Conservation (phyloP, 2,113 vertebrate genomes). For the Bos taurus region DNA sequence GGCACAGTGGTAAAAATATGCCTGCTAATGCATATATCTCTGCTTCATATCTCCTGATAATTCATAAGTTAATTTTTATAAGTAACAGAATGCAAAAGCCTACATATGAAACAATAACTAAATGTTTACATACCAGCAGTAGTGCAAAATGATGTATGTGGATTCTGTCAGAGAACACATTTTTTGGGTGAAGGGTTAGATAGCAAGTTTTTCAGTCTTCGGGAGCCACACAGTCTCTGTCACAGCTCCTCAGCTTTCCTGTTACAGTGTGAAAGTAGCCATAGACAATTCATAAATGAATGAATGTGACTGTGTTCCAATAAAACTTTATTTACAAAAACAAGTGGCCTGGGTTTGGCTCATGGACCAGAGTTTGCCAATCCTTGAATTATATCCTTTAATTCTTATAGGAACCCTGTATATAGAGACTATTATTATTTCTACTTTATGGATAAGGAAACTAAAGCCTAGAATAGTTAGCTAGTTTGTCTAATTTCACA, state of each 20-base stretch:
- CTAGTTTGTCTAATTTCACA: background rate
- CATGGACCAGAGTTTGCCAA: background rate
- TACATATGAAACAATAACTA: background rate
- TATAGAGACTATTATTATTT: background rate
- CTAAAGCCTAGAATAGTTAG: background rate
- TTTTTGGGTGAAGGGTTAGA: background rate
- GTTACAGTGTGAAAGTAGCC: background rate
- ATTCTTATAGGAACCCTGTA: background rate
- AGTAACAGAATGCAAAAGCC: background rate
- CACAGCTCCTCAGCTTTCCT: background rate
- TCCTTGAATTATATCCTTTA: background rate
- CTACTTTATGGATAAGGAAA: background rate
- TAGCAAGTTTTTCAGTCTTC: background rate
- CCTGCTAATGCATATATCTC: background rate
- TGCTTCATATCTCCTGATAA: background rate
- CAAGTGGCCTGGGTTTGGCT: background rate
- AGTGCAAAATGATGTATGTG: background rate
- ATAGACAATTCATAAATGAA: background rate
- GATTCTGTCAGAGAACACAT: background rate
- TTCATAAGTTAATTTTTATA: background rate
- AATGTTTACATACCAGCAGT: background rate
- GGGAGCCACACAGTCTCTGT: background rate
- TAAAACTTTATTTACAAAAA: background rate
- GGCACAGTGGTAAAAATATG: background rate
- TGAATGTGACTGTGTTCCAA: background rate